Evolutionary conservation across 2,888 invertebrate species (phyloP).

Genomic region (Tanypteryx hageni): DNA sequence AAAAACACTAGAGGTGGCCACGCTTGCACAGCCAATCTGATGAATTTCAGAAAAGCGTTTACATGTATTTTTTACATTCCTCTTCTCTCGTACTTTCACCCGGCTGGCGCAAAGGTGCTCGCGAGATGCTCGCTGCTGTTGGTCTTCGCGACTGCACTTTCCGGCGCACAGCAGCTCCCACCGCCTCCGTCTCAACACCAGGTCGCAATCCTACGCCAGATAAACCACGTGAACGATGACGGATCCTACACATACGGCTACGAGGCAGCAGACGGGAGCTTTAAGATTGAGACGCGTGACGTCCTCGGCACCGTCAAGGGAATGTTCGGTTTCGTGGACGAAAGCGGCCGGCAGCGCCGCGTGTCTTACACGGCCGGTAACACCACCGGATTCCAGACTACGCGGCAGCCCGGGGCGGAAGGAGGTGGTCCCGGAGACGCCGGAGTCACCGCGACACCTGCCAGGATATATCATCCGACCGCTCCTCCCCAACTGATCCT

Average conservation of each 20-base stretch:
- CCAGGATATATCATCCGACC: background rate
- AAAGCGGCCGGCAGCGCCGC: slow-evolving; percentile 86
- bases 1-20: no score
- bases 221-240: slow-evolving; percentile 87
- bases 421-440: background rate
- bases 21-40: no score
- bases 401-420: background rate
- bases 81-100: slow-evolving; percentile 69
- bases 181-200: slow-evolving; percentile 80
- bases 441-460: background rate
- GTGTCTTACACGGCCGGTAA: slow-evolving; percentile 84
- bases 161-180: slow-evolving; percentile 13
- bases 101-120: slow-evolving; percentile 61
- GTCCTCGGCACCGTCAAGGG: slow-evolving; percentile 89
- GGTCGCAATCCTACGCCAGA: slow-evolving; percentile 88
- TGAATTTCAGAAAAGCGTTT: no score
- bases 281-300: slow-evolving; percentile 90
- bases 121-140: background rate
- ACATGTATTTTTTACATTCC: slow-evolving; percentile 67
- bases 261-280: slow-evolving; percentile 90
- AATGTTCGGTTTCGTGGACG: slow-evolving; percentile 89
- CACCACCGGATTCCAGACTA: slow-evolving; percentile 67
- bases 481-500: background rate
- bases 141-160: background rate
- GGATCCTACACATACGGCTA: slow-evolving; percentile 91